Evolutionary conservation across 2,797 vertebrate species (phyloP).

Genomic region (Falco novaeseelandiae): DNA sequence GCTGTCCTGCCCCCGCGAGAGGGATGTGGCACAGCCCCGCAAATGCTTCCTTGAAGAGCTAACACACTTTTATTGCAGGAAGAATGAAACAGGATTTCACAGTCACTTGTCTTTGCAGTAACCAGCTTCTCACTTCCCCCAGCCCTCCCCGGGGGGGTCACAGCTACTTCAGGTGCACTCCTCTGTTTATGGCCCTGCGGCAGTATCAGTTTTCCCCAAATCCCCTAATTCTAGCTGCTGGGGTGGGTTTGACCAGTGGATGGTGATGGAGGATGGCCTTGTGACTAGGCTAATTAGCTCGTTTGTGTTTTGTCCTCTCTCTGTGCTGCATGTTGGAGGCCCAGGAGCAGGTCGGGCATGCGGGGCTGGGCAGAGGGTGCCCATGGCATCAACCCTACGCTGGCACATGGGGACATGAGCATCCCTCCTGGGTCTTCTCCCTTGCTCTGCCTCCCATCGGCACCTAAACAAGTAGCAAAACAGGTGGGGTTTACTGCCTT

Average conservation of each 20-base stretch:
- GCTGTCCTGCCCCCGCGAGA: not conserved
- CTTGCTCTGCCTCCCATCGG: not conserved
- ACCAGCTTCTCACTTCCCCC: conserved; percentile 53
- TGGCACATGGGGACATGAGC: fast-evolving
- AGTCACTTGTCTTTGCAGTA: conserved; percentile 62
- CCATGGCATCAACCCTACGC: fast-evolving
- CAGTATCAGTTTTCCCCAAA: not conserved
- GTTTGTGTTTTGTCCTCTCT: not conserved
- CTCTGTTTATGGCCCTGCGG: conserved; percentile 36
- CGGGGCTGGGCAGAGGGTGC: not conserved
- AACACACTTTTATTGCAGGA: conserved; percentile 14
- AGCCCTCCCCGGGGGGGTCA: conserved; percentile 1
- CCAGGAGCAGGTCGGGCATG: not conserved
- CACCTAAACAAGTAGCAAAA: not conserved
- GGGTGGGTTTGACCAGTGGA: not conserved
- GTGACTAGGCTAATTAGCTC: not conserved
- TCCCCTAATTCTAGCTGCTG: not conserved
- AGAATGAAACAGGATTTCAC: conserved; percentile 63
- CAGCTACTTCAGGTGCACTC: conserved; percentile 53
- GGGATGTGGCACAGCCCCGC: not conserved
- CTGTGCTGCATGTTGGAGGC: fast-evolving
- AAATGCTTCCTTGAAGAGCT: not conserved
- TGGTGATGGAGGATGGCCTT: not conserved
- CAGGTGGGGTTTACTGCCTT: not conserved
- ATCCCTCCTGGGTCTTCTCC: not conserved